Base-by-base conservation (phyloP, 2,888 invertebrate species). In the Microctonus aethiopoides region DNA sequence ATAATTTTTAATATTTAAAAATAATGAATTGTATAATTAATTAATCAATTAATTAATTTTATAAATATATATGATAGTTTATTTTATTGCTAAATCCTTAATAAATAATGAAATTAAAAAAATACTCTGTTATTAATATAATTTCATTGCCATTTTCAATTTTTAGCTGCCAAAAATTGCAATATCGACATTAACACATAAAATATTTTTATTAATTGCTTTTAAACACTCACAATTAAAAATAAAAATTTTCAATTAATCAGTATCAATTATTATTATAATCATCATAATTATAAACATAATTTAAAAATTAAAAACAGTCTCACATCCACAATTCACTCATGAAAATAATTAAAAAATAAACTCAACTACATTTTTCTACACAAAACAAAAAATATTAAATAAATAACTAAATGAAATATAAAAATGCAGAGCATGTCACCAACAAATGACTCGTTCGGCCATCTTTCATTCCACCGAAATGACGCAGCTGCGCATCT, bases 401-500 rank as follows among this genome's bases (percentile, higher is more conserved):
- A 54, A 22, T 54, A 22, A 54, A 24, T 3, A 54, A 54, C 16
- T 54, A 70, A 72, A 9, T 29, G 46, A 52, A 65, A 68, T 67
- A 64, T 74, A 20, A 29, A 68, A 69, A 72, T 67, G 66, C 72
- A 68, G 74, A 72, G 77, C 76, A 75, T 71, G 70, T 67, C 60
- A 74, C 70, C 71, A 77, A 74, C 77, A 72, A 57, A 57, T 63
- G 68, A 76, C 74, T 74, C 74, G 75, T 77, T 77, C 85, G n/a
- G 84, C 84, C 83, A 84, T 85, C 82, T 85, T 85, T 80, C 80
- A 80, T 79, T 73, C 67, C 73, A 73, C 77, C 75, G 76, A 75
- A 77, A 78, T 79, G 77, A 80, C 84, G 84, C 83, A 83, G 83
- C 83, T 83, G 82, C 80, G 72, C 72, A 71, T 59, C 72, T 46